phyloP scores from a whole-genome alignment of 2,888 invertebrate genomes.

The Thereva nobilitata region DNA sequence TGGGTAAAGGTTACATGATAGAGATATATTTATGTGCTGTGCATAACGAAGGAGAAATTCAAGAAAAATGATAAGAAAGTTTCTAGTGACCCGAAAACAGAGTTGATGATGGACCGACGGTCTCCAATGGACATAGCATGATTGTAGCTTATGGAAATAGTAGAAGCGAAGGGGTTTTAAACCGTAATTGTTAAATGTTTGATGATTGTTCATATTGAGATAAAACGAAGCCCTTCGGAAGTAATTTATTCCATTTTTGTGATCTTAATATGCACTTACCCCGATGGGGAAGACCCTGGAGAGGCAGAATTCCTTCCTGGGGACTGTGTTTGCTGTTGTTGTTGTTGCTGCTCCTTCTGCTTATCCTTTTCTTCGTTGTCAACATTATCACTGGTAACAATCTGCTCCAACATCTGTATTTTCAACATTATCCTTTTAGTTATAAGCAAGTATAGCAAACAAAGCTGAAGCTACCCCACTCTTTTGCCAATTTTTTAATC shows the following conservation, averaged over 20 bases:
- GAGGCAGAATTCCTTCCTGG: constrained; percentile 47
- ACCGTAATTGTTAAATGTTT: no score
- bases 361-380: constrained; percentile 40
- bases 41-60: no score
- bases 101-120: no score
- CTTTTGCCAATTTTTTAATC: background rate
- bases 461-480: background rate
- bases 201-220: background rate
- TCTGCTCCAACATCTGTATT: constrained; percentile 77
- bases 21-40: no score
- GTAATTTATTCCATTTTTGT: no score
- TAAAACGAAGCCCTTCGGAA: background rate
- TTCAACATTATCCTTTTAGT: constrained; percentile 64
- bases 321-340: constrained; percentile 13
- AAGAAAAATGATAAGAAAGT: no score
- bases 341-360: constrained; percentile 40
- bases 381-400: constrained; percentile 66
- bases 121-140: no score
- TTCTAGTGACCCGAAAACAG: no score
- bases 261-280: constrained; percentile 49
- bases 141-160: no score
- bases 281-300: constrained; percentile 56
- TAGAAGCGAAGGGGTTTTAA: no score
- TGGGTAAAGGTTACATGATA: no score
- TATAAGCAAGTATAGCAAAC: background rate